Evolutionary conservation across 2,797 vertebrate species (phyloP), one percentile per base, ranked within the genome.

Genomic region (Acanthurus tractus): DNA sequence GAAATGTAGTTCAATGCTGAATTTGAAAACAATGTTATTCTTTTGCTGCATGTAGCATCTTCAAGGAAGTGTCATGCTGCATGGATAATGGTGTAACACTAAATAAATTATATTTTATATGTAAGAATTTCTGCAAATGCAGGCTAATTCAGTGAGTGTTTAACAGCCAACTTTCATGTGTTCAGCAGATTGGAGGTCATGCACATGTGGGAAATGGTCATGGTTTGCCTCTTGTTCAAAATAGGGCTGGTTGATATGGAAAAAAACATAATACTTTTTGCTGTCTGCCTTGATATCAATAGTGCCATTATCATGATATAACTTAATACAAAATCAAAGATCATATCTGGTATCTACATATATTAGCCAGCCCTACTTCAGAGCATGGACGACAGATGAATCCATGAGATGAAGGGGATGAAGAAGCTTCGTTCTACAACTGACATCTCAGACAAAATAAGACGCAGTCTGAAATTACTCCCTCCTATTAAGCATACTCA

Each of bases 161-260:
- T 49, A 40, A 76, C 17, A 64, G 78, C 74, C 81, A 90, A 76
- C 91, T 92, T 92, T 90, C 86, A 91, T 89, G 82, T 81, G 56
- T 25, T 34, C 34, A 46, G 58, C 61, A 73, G 45, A 59, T 58
- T 61, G 44, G 53, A 80, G 63, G 20, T 70, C 65, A 81, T 63
- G 79, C 55, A 63, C n/a, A 79, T 56, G 56, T 8, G 42, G 29
- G 50, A 69, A 55, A 65, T 68, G 64, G 49, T 20, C 23, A 58
- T 82, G 80, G 61, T 79, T 20, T 40, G 38, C 38, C 11, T 40
- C 38, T 9, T 40, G 38, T 40, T 40, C 11, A 12, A 34, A 40
- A 12, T 40, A 40, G 38, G 38, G 38, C 38, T 40, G 8, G 11
- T 9, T 11, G 38, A 40, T 40, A 12, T 40, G 38, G 11, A 40